Conservation (phyloP, 2,113 vertebrate species). For the Vulpes lagopus region DNA sequence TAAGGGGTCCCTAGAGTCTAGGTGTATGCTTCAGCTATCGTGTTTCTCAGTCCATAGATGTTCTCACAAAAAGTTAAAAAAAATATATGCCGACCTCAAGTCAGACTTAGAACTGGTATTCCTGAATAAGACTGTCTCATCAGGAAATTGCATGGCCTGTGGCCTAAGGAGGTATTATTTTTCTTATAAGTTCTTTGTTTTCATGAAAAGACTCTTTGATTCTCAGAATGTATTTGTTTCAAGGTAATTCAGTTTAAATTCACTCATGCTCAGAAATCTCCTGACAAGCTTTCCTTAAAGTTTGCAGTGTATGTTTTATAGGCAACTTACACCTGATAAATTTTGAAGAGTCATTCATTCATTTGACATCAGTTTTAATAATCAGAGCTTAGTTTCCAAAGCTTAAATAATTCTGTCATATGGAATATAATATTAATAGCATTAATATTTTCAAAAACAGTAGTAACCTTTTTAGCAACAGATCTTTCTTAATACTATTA, state of each 20-base stretch:
- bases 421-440: constrained; percentile 36
- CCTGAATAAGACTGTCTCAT: constrained; percentile 62
- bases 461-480: background rate
- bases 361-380: constrained; percentile 78
- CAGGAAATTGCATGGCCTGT: constrained; percentile 86
- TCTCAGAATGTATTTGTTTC: constrained; percentile 89
- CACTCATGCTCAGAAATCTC: constrained; percentile 87
- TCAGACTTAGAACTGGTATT: constrained; percentile 68
- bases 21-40: constrained; percentile 80
- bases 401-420: background rate
- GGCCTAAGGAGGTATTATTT: constrained; percentile 85
- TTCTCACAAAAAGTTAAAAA: constrained; percentile 81
- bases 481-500: constrained; percentile 36
- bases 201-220: constrained; percentile 88
- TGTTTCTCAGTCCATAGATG: constrained; percentile 84
- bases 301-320: constrained; percentile 78
- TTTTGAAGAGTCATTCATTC: constrained; percentile 91
- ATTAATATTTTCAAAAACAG: constrained; percentile 62
- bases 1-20: constrained; percentile 85
- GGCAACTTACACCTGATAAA: constrained; percentile 89
- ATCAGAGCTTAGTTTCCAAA: constrained; percentile 45
- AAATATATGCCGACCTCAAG: constrained; percentile 79
- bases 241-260: constrained; percentile 87
- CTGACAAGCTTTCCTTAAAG: constrained; percentile 86
- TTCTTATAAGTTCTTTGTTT: constrained; percentile 86